These are phyloP conservation scores for Colletes gigas DNA, from an alignment of 1,140 invertebrate species.

Conservation along the genomic window DNA sequence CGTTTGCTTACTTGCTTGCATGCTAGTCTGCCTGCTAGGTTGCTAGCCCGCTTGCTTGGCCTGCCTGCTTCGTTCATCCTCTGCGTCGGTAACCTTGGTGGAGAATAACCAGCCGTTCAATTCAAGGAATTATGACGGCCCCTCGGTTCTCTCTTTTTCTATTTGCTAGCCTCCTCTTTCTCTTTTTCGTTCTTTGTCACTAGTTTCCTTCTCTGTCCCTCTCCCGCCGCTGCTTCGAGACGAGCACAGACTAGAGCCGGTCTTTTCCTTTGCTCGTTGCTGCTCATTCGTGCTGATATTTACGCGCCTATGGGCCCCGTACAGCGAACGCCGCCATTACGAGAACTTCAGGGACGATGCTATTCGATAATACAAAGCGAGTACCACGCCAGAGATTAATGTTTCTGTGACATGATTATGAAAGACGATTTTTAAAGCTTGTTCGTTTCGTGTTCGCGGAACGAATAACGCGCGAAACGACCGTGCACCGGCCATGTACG, in stretches of 20 bases:
- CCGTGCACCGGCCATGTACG: no score
- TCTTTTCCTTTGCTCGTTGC: constrained; percentile 30
- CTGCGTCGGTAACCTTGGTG: constrained; percentile 75
- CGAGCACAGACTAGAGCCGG: constrained; percentile 1
- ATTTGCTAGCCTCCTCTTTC: constrained; percentile 53
- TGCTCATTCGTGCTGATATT: constrained; percentile 51
- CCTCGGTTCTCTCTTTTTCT: constrained; percentile 62
- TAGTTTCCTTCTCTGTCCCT: constrained; percentile 52
- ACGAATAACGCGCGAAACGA: neutral
- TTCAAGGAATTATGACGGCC: constrained; percentile 79
- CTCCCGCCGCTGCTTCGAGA: constrained; percentile 14
- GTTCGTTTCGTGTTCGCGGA: neutral
- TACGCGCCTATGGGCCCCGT: constrained; percentile 38
- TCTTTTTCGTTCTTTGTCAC: constrained; percentile 60
- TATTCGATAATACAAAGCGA: constrained; percentile 31
- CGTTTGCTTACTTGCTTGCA: constrained; percentile 39
- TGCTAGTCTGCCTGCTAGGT: constrained; percentile 45
- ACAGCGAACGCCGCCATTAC: constrained; percentile 34
- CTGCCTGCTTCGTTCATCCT: constrained; percentile 56
- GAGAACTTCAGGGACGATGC: constrained; percentile 18
- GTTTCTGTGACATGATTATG: neutral
- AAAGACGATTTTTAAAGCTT: constrained; percentile 2
- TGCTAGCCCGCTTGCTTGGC: constrained; percentile 52
- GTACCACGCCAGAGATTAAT: neutral
- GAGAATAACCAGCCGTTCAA: constrained; percentile 78